These are phyloP conservation scores for Nomia melanderi DNA, from an alignment of 1,140 invertebrate species.

Conservation along the genomic window DNA sequence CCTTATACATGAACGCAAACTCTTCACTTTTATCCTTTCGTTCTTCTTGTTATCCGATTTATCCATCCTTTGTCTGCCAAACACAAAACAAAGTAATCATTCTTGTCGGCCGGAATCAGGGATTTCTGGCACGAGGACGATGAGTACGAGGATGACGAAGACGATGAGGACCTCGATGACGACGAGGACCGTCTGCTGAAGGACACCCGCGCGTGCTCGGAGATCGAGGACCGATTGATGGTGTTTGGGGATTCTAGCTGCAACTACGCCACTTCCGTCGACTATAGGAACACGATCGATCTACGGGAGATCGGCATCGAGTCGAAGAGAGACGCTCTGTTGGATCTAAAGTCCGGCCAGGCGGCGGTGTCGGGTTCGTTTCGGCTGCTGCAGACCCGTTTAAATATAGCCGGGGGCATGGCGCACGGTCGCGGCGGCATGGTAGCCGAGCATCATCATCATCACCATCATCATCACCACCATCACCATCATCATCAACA, in stretches of 20 bases:
- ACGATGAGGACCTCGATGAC: constrained; percentile 64
- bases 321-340: constrained; percentile 70
- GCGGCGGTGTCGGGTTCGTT: constrained; percentile 63
- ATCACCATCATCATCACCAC: constrained; percentile 57
- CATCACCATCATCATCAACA: constrained; percentile 32
- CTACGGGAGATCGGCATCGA: constrained; percentile 78
- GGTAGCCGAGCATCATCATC: constrained; percentile 58
- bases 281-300: constrained; percentile 78
- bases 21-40: no score
- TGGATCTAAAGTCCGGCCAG: constrained; percentile 74
- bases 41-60: no score
- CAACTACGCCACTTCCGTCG: constrained; percentile 73
- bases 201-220: constrained; percentile 30
- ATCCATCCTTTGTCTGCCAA: no score
- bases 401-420: constrained; percentile 76
- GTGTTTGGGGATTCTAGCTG: constrained; percentile 67
- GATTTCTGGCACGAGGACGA: constrained; percentile 71
- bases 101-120: constrained; percentile 51
- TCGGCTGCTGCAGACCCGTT: constrained; percentile 68
- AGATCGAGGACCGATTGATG: constrained; percentile 68
- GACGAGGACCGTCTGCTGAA: constrained; percentile 53
- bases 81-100: neutral
- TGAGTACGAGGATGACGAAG: constrained; percentile 70
- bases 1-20: no score
- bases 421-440: constrained; percentile 53